Conservation (phyloP, 92 coral and sea anemone genomes). For the Zoanthus solanderi region DNA sequence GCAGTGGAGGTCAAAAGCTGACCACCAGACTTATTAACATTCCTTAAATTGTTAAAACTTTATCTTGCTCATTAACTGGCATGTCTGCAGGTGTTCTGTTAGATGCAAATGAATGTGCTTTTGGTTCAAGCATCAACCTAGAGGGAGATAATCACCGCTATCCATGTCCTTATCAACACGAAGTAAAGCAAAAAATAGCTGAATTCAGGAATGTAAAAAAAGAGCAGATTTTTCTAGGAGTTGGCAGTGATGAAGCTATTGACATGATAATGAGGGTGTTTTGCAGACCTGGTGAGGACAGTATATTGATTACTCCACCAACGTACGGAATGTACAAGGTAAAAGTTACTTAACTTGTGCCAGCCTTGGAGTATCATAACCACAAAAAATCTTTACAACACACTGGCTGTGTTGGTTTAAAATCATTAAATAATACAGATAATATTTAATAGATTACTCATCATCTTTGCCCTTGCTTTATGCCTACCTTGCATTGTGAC, state of each 20-base stretch:
- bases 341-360: not conserved
- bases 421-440: not conserved
- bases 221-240: slow-evolving; percentile 64
- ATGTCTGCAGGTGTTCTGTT: slow-evolving; percentile 45
- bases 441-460: too few relatives aligned
- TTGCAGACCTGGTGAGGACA: slow-evolving; percentile 48
- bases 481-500: too few relatives aligned
- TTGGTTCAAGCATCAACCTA: slow-evolving; percentile 39
- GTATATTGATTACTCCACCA: slow-evolving; percentile 54
- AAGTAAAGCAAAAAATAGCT: slow-evolving; percentile 58
- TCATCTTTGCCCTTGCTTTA: too few relatives aligned
- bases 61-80: not conserved
- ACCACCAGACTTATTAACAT: too few relatives aligned
- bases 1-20: too few relatives aligned
- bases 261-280: slow-evolving; percentile 59
- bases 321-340: slow-evolving; percentile 66
- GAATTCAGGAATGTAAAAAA: slow-evolving; percentile 46
- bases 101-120: slow-evolving; percentile 62
- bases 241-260: slow-evolving; percentile 65
- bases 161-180: slow-evolving; percentile 55
- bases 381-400: not conserved
- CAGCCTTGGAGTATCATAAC: too few relatives aligned
- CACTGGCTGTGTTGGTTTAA: not conserved
- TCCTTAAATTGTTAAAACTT: too few relatives aligned
- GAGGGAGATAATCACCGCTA: slow-evolving; percentile 55